Percentiles rank a stretch among this genome's conserved stretches.
phyloP scores from a whole-genome alignment of 1,140 invertebrate genomes.

The Acromyrmex charruanus region DNA sequence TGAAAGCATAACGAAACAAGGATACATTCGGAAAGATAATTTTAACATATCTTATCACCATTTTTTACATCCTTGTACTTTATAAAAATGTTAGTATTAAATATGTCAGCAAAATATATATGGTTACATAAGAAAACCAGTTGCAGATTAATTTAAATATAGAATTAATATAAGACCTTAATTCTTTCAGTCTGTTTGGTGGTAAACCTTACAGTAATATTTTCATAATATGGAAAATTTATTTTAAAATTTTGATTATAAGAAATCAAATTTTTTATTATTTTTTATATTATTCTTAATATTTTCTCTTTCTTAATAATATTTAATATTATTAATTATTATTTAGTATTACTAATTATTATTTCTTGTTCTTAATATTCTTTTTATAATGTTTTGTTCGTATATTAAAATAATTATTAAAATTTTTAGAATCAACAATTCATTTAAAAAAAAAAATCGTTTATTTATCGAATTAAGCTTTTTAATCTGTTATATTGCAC shows the following conservation, averaged over 20 bases:
- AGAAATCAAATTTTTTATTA: not conserved
- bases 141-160: not conserved
- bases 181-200: slow-evolving; percentile 6
- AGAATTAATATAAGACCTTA: not conserved
- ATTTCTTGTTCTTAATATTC: not conserved
- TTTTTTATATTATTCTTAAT: not conserved
- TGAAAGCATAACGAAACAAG: not conserved
- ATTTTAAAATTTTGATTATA: not conserved
- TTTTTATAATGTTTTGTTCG: not conserved
- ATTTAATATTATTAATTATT: not conserved
- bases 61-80: not conserved
- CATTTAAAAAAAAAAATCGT: not conserved
- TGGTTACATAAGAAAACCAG: not conserved
- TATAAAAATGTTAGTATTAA: slow-evolving; percentile 23
- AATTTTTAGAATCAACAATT: not conserved
- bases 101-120: slow-evolving; percentile 1
- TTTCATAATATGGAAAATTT: not conserved
- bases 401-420: not conserved
- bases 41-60: not conserved
- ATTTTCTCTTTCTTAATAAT: not conserved
- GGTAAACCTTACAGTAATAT: not conserved
- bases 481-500: not conserved
- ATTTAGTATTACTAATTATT: not conserved
- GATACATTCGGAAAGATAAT: not conserved
- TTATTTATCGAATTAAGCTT: not conserved